Evolutionary conservation across 2,113 vertebrate species (phyloP).

Genomic region (Mustelus asterias): DNA sequence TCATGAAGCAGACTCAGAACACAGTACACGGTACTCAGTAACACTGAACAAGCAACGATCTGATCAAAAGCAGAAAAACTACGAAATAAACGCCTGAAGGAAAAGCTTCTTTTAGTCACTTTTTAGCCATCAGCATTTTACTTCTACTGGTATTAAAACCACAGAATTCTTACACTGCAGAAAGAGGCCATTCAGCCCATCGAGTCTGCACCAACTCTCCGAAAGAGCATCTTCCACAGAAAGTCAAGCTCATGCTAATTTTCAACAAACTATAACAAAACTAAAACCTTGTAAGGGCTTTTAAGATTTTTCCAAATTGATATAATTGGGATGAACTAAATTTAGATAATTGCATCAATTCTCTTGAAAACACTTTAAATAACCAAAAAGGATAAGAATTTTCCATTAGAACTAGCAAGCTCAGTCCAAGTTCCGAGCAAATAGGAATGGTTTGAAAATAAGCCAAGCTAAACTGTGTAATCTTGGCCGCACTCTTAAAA

Average conservation of each 20-base stretch:
- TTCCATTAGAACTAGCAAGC: neutral
- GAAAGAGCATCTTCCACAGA: neutral
- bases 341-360: neutral
- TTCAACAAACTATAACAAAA: neutral
- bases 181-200: no score
- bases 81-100: no score
- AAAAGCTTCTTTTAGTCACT: no score
- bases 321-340: neutral
- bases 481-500: neutral
- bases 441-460: neutral
- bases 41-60: no score
- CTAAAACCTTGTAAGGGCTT: neutral
- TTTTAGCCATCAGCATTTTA: no score
- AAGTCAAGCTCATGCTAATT: neutral
- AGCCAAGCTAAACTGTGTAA: neutral
- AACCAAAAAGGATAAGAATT: neutral
- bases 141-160: no score
- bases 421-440: neutral
- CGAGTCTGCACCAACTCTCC: no score
- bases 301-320: neutral
- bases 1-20: no score
- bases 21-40: no score
- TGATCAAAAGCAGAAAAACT: no score
- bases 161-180: no score
- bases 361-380: neutral